Evolutionary conservation across 2,888 invertebrate genomes (phyloP).

Genomic region (Poecilobothrus nobilitatus): DNA sequence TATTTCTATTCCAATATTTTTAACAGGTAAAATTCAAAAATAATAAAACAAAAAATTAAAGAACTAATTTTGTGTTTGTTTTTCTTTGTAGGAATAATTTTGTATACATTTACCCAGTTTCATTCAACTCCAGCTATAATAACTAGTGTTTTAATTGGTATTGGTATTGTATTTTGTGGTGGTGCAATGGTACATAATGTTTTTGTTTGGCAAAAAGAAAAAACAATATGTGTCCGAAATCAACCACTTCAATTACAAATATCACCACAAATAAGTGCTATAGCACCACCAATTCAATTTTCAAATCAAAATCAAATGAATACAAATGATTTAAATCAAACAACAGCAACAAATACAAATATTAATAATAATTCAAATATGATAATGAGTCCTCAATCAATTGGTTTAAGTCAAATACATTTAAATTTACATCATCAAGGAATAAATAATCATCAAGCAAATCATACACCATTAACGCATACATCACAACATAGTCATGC

Average conservation of each 20-base stretch:
- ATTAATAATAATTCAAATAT: not conserved
- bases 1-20: conserved; percentile 86
- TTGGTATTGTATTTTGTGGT: conserved; percentile 85
- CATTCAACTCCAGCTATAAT: conserved; percentile 86
- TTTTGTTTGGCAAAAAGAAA: conserved; percentile 88
- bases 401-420: not conserved
- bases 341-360: not conserved
- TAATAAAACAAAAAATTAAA: not conserved
- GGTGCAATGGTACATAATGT: conserved; percentile 92
- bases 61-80: not conserved
- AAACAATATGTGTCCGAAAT: conserved; percentile 66
- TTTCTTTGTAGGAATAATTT: conserved; percentile 66
- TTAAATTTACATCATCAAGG: conserved; percentile 12
- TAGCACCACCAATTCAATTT: conserved; percentile 32
- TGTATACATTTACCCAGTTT: conserved; percentile 87
- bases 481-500: conserved; percentile 28
- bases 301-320: conserved; percentile 22
- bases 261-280: conserved; percentile 29
- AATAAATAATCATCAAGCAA: conserved; percentile 22
- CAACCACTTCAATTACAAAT: conserved; percentile 37
- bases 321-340: not conserved
- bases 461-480: conserved; percentile 26
- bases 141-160: conserved; percentile 81
- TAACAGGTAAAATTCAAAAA: conserved; percentile 60
- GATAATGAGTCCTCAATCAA: not conserved